Evolutionary conservation across 1,140 invertebrate species (phyloP), one percentile per base, ranked within the genome.

Genomic region (Drosophila ohnishii): DNA sequence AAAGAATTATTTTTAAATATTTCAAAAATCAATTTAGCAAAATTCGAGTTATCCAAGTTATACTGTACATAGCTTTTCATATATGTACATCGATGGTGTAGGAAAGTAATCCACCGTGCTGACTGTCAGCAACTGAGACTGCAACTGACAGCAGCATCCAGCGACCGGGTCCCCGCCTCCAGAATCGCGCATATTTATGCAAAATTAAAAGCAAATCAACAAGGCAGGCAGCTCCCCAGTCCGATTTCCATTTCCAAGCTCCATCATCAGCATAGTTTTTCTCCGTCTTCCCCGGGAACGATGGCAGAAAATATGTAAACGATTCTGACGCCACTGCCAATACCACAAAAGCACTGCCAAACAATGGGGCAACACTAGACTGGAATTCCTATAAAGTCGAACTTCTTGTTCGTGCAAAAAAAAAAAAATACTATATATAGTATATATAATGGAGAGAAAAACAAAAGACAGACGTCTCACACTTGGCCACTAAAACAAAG

Each of bases 131-230:
- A 59, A 78, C 56, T 45, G 75, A 71, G 78, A 78, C 77, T 80
- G 79, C 83, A 84, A 55, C 64, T 81, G 81, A 81, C 81, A 50
- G 67, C 67, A 71, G 66, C 35, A 72, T 70, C 51, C 48, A 55
- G 51, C 51, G 51, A 55, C 22, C 34, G 19, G 13, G 4, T 51
- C 34, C 66, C 48, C 64, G 10, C 37, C 35, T 19, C 34, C 19
- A 48, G 58, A 69, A 66, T 55, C 64, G 67, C 76, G 72, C 75
- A 88, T 84, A 86, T 86, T 86, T 86, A 88, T 86, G 83, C 84
- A 88, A 86, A 86, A 79, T 77, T 79, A 88, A 84, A 86, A 75
- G 80, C 76, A 84, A 87, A 87, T 88, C 83, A 76, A 87, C 86
- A 74, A 79, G 63, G 62, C 80, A 79, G 63, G 59, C 80, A 86